Conservation (phyloP, 2,888 invertebrate species). For the Synergus laeviventris region DNA sequence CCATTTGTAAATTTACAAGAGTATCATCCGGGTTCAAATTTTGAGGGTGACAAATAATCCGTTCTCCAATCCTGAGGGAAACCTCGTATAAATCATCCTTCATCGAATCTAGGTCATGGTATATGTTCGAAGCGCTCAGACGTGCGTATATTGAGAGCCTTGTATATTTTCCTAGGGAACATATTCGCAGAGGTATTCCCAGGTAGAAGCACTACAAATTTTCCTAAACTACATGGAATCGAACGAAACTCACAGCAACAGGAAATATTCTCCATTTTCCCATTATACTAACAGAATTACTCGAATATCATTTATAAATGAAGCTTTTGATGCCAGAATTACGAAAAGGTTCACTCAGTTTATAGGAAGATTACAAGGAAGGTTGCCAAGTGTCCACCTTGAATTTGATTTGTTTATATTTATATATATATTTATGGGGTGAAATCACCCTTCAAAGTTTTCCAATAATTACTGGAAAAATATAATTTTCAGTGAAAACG, state of each 20-base stretch:
- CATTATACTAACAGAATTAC: no score
- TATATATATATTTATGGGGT: no score
- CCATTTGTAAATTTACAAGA: slow-evolving; percentile 11
- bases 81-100: slow-evolving; percentile 30
- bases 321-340: no score
- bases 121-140: slow-evolving; percentile 26
- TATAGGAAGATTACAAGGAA: no score
- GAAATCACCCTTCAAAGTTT: no score
- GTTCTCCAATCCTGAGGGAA: slow-evolving; percentile 20
- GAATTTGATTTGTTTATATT: no score
- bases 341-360: no score
- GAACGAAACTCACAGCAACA: not conserved
- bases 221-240: slow-evolving; percentile 16
- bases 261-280: not conserved
- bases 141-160: slow-evolving; percentile 19
- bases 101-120: slow-evolving; percentile 32
- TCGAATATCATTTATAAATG: no score
- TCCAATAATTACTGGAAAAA: no score
- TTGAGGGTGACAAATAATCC: slow-evolving; percentile 40
- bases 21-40: slow-evolving; percentile 16
- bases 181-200: slow-evolving; percentile 27
- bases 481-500: no score
- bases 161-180: slow-evolving; percentile 8
- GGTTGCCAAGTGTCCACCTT: no score
- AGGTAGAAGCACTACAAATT: slow-evolving; percentile 19